Percentiles rank a stretch among this genome's conserved stretches.
phyloP scores from a whole-genome alignment of 2,113 vertebrate species.

The Cromileptes altivelis region DNA sequence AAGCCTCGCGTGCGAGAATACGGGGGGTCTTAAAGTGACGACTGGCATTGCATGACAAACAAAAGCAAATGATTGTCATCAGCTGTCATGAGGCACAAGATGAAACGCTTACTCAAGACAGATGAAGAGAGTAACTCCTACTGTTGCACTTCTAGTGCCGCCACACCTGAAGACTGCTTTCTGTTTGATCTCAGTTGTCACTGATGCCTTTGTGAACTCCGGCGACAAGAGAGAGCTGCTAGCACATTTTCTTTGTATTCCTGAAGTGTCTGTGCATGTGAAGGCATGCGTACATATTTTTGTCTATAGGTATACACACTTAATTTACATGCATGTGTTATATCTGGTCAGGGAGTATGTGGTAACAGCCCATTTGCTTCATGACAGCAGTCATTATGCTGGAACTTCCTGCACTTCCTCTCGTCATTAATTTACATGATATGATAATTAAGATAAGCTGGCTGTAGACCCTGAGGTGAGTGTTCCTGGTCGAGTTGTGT shows the following conservation, averaged over 20 bases:
- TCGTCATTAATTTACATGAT: slow-evolving; percentile 80
- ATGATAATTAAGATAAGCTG: slow-evolving; percentile 77
- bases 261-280: neutral
- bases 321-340: neutral
- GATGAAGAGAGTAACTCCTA: slow-evolving; percentile 38
- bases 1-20: slow-evolving; percentile 57
- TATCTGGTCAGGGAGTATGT: slow-evolving; percentile 29
- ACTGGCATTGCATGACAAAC: slow-evolving; percentile 63
- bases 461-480: slow-evolving; percentile 68
- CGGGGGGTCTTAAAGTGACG: slow-evolving; percentile 41
- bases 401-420: slow-evolving; percentile 59
- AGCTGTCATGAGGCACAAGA: slow-evolving; percentile 70
- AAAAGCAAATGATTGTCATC: slow-evolving; percentile 57
- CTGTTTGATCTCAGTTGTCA: slow-evolving; percentile 62
- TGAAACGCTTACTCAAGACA: slow-evolving; percentile 56
- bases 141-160: slow-evolving; percentile 20
- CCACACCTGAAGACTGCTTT: slow-evolving; percentile 52
- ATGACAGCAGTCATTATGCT: slow-evolving; percentile 61
- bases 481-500: slow-evolving; percentile 59
- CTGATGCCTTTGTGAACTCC: slow-evolving; percentile 29
- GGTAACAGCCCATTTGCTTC: slow-evolving; percentile 47
- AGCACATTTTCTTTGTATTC: slow-evolving; percentile 31
- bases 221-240: slow-evolving; percentile 27
- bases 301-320: neutral
- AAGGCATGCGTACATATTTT: slow-evolving; percentile 15